Base-by-base conservation (phyloP, 2,888 invertebrate species). In the Trichogramma dendrolimi region DNA sequence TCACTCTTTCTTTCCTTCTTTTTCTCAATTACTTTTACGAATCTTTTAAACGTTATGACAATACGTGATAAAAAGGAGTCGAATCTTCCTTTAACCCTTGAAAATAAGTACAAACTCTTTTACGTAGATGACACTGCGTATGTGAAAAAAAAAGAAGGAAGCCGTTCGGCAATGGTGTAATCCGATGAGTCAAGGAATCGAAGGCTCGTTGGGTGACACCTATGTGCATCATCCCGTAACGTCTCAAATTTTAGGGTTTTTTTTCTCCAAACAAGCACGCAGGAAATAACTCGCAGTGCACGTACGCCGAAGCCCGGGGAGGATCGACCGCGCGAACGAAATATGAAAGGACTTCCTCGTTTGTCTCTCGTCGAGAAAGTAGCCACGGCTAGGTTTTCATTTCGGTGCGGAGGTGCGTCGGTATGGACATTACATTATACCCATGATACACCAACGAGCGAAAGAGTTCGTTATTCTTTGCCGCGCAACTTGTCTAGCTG, bases 261-360 rank as follows among this genome's bases (percentile, higher is more conserved):
- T 10, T 39, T 46, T 4, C n/a, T n/a, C n/a, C 27, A 27, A 27
- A 27, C 27, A 2, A 27, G 27, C 27, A 27, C 27, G 27, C 27
- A 27, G 27, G 27, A 27, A 27, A 27, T 27, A 27, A 27, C 27
- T 27, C 27, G 27, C 27, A 27, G 27, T 27, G 39, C 41, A 4
- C 41, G 11, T n/a, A n/a, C 51, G 51, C 10, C 50, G 8, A 14
- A 11, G 10, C 51, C 52, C 4, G 50, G 41, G 55, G 48, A 55
- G 44, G 41, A 7, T 11, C 27, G 8, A 6, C 11, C 40, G 4
- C 7, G 39, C 7, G n/a, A 55, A 46, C n/a, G 47, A 60, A 8
- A 46, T 56, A 61, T 57, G 49, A 65, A 60, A 68, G 56, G 58
- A 65, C 61, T 62, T 67, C 65, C 64, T 64, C 48, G 2, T 55